These are phyloP conservation scores for Galerucella calmariensis DNA, from an alignment of 2,888 invertebrate species.

Conservation along the genomic window DNA sequence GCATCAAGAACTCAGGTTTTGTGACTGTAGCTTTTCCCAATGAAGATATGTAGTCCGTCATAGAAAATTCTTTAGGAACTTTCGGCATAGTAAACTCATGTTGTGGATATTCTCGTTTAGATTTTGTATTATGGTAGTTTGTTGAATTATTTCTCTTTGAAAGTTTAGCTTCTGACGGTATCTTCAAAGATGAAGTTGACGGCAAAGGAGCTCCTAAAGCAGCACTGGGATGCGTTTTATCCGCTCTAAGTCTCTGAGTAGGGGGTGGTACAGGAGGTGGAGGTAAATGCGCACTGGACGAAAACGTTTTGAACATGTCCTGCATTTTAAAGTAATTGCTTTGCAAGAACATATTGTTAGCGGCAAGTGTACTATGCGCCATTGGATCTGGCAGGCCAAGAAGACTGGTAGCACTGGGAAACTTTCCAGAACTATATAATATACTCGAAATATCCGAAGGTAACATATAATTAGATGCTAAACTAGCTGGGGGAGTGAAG, in stretches of 20 bases:
- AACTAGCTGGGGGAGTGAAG: constrained; percentile 60
- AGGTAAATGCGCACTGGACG: constrained; percentile 69
- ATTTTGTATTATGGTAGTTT: constrained; percentile 64
- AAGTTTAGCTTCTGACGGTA: constrained; percentile 63
- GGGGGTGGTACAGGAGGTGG: constrained; percentile 37
- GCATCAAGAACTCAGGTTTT: constrained; percentile 57
- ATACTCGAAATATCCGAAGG: constrained; percentile 75
- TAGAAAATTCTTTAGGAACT: constrained; percentile 58
- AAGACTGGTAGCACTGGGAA: constrained; percentile 71
- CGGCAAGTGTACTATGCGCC: constrained; percentile 79
- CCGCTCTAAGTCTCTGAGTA: constrained; percentile 42
- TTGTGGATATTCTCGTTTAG: constrained; percentile 65
- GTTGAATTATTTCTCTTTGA: constrained; percentile 65
- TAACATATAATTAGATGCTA: constrained; percentile 73
- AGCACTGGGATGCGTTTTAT: constrained; percentile 38
- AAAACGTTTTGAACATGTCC: constrained; percentile 71
- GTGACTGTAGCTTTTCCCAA: constrained; percentile 45
- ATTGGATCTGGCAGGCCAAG: constrained; percentile 80
- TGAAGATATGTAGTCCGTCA: constrained; percentile 55
- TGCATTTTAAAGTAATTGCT: constrained; percentile 78
- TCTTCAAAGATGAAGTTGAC: constrained; percentile 56
- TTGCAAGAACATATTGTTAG: constrained; percentile 80
- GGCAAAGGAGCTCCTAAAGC: constrained; percentile 21
- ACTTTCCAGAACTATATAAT: constrained; percentile 75
- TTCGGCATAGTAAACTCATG: constrained; percentile 63